Conservation (phyloP, 1,140 invertebrate species). For the Saccostrea echinata region DNA sequence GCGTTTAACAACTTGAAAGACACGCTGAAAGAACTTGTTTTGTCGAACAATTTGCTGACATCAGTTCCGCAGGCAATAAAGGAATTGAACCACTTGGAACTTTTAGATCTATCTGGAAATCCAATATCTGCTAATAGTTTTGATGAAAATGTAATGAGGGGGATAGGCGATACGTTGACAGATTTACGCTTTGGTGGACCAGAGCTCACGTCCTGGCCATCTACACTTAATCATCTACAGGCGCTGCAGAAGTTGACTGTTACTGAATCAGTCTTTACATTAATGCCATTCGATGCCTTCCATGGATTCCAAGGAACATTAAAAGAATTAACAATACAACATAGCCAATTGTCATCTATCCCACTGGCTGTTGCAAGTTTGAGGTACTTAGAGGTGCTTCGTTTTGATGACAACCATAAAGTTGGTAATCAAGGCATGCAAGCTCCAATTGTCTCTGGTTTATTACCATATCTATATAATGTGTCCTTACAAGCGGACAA, state of each 20-base stretch:
- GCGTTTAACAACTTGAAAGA: not conserved
- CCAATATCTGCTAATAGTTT: not conserved
- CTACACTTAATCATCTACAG: slow-evolving; percentile 38
- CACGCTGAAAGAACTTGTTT: slow-evolving; percentile 26
- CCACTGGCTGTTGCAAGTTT: slow-evolving; percentile 44
- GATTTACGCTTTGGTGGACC: slow-evolving; percentile 42
- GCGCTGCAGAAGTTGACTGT: slow-evolving; percentile 36
- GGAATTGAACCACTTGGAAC: not conserved
- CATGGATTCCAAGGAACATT: slow-evolving; percentile 54
- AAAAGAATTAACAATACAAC: slow-evolving; percentile 15
- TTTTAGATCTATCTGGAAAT: slow-evolving; percentile 36
- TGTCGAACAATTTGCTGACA: slow-evolving; percentile 16
- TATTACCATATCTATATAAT: slow-evolving; percentile 31
- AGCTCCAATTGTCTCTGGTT: slow-evolving; percentile 36
- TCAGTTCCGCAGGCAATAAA: not conserved
- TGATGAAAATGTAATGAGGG: slow-evolving; percentile 8
- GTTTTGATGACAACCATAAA: slow-evolving; percentile 47
- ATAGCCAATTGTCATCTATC: slow-evolving; percentile 39
- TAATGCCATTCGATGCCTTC: slow-evolving; percentile 45
- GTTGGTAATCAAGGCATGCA: slow-evolving; percentile 48
- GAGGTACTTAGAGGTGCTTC: slow-evolving; percentile 41
- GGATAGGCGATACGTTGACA: slow-evolving; percentile 41
- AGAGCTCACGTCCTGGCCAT: slow-evolving; percentile 32
- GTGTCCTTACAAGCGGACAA: slow-evolving; percentile 48
- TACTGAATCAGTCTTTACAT: not conserved